These are phyloP conservation scores for Perizoma flavofasciatum DNA, from an alignment of 2,888 invertebrate species.

Conservation along the genomic window DNA sequence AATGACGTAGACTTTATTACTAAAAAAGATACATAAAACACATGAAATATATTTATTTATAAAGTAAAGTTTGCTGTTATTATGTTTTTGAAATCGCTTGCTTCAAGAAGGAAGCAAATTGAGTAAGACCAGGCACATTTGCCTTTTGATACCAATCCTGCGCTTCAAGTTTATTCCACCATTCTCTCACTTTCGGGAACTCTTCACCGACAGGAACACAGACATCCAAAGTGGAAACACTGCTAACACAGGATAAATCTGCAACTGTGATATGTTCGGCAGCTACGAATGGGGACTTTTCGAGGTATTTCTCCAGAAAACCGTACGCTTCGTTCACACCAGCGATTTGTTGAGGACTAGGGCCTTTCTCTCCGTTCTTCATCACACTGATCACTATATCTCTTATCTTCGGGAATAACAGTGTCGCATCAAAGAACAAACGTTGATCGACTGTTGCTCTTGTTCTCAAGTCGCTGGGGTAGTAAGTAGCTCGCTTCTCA, in stretches of 20 bases:
- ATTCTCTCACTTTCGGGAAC: constrained; percentile 44
- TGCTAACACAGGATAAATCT: constrained; percentile 51
- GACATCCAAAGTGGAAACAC: constrained; percentile 44
- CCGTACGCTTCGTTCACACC: constrained; percentile 48
- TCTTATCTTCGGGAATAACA: constrained; percentile 42
- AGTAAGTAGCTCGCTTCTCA: constrained; percentile 46
- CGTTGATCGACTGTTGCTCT: constrained; percentile 52
- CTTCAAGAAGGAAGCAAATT: constrained; percentile 30
- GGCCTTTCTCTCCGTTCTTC: constrained; percentile 29
- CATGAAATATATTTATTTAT: too few relatives aligned
- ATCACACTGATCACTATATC: constrained; percentile 28
- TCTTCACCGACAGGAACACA: constrained; percentile 46
- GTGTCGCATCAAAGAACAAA: constrained; percentile 48
- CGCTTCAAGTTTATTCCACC: constrained; percentile 44
- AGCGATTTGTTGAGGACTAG: constrained; percentile 36
- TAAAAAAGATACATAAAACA: too few relatives aligned
- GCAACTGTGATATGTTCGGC: constrained; percentile 51
- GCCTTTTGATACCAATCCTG: constrained; percentile 50
- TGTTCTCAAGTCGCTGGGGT: constrained; percentile 48
- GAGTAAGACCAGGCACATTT: constrained; percentile 46
- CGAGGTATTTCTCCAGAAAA: constrained; percentile 52
- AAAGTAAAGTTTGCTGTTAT: too few relatives aligned
- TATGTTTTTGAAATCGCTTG: constrained; percentile 20
- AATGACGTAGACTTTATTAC: too few relatives aligned
- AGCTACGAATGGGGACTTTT: constrained; percentile 45